A percentile compares a stretch with the other conserved stretches of the same genome.
These are phyloP conservation scores for Aldrovandia affinis DNA, from an alignment of 2,797 vertebrate species.

Conservation along the genomic window DNA sequence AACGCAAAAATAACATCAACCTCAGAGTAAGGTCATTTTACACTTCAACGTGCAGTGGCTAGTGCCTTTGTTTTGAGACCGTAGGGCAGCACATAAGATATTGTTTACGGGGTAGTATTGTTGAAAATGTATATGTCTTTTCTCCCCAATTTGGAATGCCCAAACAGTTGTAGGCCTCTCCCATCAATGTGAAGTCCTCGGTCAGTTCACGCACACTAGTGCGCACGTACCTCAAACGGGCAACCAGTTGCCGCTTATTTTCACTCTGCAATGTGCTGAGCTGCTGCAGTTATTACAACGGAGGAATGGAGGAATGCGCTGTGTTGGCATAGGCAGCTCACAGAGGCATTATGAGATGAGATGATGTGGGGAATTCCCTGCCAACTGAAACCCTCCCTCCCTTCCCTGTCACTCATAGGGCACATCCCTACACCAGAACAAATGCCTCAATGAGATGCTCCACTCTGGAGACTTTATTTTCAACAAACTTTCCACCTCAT, in stretches of 20 bases:
- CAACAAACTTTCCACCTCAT: background rate
- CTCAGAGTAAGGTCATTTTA: conserved; percentile 33
- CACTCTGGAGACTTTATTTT: background rate
- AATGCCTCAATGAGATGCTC: background rate
- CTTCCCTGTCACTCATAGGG: background rate
- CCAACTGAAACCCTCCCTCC: background rate
- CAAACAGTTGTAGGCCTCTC: background rate
- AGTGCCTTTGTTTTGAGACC: background rate
- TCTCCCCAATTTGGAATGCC: background rate
- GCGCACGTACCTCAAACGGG: too few relatives aligned
- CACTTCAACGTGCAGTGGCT: background rate
- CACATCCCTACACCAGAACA: background rate
- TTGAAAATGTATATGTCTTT: background rate
- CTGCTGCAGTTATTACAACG: too few relatives aligned
- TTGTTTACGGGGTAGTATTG: background rate
- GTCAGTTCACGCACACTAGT: background rate
- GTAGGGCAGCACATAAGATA: background rate
- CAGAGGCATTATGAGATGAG: background rate
- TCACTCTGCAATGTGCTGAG: too few relatives aligned
- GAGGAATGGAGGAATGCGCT: too few relatives aligned
- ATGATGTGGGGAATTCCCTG: background rate
- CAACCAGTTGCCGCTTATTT: too few relatives aligned
- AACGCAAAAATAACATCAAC: conserved; percentile 21
- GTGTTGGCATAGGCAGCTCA: too few relatives aligned
- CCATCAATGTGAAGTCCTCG: background rate